These are phyloP conservation scores for Carapus acus DNA, from an alignment of 2,797 vertebrate genomes.

Conservation along the genomic window DNA sequence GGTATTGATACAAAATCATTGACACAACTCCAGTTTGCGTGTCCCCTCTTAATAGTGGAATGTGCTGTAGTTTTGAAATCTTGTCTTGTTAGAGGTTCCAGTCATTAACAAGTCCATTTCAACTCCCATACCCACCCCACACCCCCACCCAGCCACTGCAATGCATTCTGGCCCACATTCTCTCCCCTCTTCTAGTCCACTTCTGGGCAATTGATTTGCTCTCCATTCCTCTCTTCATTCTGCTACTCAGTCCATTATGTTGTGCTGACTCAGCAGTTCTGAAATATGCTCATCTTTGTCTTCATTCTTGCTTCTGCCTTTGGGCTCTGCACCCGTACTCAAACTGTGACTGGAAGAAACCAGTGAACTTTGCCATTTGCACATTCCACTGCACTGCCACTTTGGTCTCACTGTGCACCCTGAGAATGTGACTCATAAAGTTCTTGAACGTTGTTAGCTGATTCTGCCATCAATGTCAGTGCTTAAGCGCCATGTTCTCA, in stretches of 20 bases:
- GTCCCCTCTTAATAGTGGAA: neutral
- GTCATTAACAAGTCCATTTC: constrained; percentile 22
- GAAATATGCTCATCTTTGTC: constrained; percentile 24
- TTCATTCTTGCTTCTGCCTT: constrained; percentile 16
- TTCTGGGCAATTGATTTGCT: constrained; percentile 57
- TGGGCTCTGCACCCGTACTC: neutral
- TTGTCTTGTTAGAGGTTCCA: constrained; percentile 12
- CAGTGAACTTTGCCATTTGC: too few species aligned
- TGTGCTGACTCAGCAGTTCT: constrained; percentile 63
- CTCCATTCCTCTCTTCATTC: constrained; percentile 32
- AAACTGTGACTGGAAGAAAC: neutral
- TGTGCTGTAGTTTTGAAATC: neutral
- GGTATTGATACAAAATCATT: too few species aligned
- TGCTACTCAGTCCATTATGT: constrained; percentile 60
- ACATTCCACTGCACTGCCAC: too few species aligned
- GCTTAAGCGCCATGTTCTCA: too few species aligned
- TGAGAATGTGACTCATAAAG: too few species aligned
- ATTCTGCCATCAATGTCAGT: too few species aligned
- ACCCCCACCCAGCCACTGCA: constrained; percentile 18
- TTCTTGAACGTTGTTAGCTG: too few species aligned
- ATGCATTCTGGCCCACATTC: constrained; percentile 40
- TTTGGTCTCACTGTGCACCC: too few species aligned
- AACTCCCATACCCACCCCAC: constrained; percentile 24
- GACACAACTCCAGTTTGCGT: too few species aligned
- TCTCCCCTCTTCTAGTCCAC: constrained; percentile 40